Evolutionary conservation across 2,113 vertebrate species (phyloP), one percentile per base, ranked within the genome.

Genomic region (Varanus salvator): DNA sequence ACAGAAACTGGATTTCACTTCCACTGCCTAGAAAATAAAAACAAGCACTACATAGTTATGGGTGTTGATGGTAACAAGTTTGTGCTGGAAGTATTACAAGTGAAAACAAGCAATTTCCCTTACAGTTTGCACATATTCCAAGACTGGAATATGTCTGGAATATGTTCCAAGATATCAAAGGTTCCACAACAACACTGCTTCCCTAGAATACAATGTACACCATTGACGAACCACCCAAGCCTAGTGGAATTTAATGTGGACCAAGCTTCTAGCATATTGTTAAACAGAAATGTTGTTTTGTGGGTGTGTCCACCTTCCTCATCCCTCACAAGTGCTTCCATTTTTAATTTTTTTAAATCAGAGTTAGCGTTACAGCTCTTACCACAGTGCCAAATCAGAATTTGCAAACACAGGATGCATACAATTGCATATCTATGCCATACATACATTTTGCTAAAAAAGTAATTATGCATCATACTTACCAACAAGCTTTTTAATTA

Each of bases 401-500:
- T 27, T 27, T 54, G 50, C 71, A 60, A 64, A 19, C 8, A 76
- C 2, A 60, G 78, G 54, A n/a, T 80, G 71, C 15, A 34, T 90
- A 93, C 52, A 81, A 90, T 34, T 52, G 71, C 80, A 91, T 0
- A 1, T 74, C 0, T 76, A 80, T 54, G 23, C 34, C 78, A 66
- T 71, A 9, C 8, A 87, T n/a, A 83, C 34, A 83, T 60, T 94
- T 94, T 80, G 87, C 8, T 68, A n/a, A 83, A 48, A 72, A 89
- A 94, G 57, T 82, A 69, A 34, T 60, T 80, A 74, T 75, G n/a
- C 7, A 25, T 71, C 27, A 31, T 93, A 97, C 98, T 99, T 96
- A 99, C 99, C 98, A 84, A 99, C 99, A 27, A 99, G 98, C 89
- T 98, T 98, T 96, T 99, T 99, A 97, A 99, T 99, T 97, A 99